Conservation (phyloP, 2,797 vertebrate genomes). For the Gadopsis marmoratus region DNA sequence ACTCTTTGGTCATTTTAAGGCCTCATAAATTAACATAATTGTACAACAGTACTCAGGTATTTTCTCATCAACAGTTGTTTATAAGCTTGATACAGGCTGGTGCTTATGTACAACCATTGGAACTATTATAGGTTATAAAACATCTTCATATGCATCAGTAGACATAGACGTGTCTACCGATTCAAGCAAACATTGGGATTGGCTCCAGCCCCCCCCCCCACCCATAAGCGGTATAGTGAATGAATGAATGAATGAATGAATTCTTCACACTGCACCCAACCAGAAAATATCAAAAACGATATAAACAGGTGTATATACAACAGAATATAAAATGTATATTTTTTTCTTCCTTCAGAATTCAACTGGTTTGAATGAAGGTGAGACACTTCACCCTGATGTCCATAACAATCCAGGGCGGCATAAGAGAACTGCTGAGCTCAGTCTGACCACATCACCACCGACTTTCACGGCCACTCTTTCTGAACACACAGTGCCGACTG, state of each 20-base stretch:
- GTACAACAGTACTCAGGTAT: too few species aligned
- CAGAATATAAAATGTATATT: not conserved
- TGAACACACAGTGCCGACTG: constrained; percentile 56
- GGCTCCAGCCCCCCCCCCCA: not conserved
- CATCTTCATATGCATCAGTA: not conserved
- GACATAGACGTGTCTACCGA: too few species aligned
- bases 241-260: not conserved
- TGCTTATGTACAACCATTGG: not conserved
- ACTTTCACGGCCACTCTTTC: constrained; percentile 82
- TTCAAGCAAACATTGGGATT: not conserved
- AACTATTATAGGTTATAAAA: not conserved
- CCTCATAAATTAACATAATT: too few species aligned
- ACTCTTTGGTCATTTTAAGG: not conserved
- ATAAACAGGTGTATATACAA: too few species aligned
- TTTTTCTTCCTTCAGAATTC: constrained; percentile 78
- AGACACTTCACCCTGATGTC: constrained; percentile 69
- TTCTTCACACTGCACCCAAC: not conserved
- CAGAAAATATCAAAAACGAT: not conserved
- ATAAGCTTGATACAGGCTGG: not conserved
- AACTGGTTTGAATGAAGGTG: constrained; percentile 66
- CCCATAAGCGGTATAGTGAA: too few species aligned
- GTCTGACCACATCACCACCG: constrained; percentile 78
- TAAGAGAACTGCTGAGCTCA: constrained; percentile 88
- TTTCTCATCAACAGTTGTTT: not conserved
- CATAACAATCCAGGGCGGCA: constrained; percentile 65